Base-by-base conservation (phyloP, 2,888 invertebrate species). In the Pseudococcus jackbeardsleyi region DNA sequence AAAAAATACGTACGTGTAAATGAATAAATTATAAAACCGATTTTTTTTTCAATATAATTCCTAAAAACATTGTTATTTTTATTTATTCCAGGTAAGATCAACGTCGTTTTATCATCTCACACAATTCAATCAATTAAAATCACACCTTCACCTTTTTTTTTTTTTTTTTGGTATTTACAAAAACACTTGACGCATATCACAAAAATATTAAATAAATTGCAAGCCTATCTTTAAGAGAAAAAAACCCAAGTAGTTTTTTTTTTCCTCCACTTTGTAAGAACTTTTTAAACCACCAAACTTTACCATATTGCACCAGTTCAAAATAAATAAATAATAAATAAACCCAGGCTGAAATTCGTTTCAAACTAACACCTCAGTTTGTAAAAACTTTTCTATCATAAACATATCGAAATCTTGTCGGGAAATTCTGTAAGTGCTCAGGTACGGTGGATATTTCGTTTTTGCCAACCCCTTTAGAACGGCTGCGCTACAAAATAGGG, bases 401-500 rank as follows among this genome's bases (percentile, higher is more conserved):
- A 72, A 15, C 33, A 33, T 33, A 72, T 72, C 26, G 72, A 33
- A 64, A 72, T 72, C 72, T 72, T 33, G 39, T 46, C 79, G 15
- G 8, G 19, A n/a, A 46, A 46, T 82, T 82, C 42, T 42, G 0
- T n/a, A 42, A 19, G 79, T 82, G 46, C 46, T 2, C n/a, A 64
- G 15, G 64, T 22, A 64, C 15, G 77, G 79, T 82, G 19, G 0
- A 19, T 26, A 7, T 82, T 82, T 46, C 46, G 19, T 15, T 82
- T 82, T 82, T 46, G 8, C 46, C 9, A 19, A 46, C 26, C 19
- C 46, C 19, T 22, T 72, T 72, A 72, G 19, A 19, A 82, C 79
- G 79, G 19, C 46, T 82, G 79, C 79, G 79, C 79, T 12, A 19
- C 19, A 82, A 82, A 82, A 82, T 46, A 82, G 79, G 79, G 79